Percentiles rank a stretch among this genome's conserved stretches.
Conservation (phyloP, 2,888 invertebrate species). For the Ophion obscuratus region DNA sequence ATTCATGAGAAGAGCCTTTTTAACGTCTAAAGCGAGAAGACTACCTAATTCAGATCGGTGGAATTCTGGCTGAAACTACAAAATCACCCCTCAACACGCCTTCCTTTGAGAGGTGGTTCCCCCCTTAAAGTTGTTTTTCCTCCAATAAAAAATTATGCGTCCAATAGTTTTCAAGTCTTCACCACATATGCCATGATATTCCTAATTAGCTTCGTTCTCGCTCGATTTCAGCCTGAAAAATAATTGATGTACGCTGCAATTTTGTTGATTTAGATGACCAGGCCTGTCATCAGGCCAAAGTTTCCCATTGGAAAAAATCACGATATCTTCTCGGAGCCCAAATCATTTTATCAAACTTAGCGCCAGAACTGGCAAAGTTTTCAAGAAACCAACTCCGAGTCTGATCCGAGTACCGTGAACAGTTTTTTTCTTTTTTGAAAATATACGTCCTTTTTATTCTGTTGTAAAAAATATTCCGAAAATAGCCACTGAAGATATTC, state of each 20-base stretch:
- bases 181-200: no score
- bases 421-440: background rate
- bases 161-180: no score
- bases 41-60: no score
- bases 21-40: no score
- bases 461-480: background rate
- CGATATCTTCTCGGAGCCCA: background rate
- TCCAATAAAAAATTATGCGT: no score
- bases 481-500: slow-evolving; percentile 7
- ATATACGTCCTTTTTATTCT: background rate
- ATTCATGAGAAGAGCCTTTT: no score
- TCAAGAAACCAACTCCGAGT: background rate
- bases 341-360: background rate
- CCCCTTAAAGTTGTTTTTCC: no score
- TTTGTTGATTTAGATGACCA: background rate
- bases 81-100: no score
- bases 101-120: no score
- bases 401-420: background rate
- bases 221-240: background rate
- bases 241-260: background rate
- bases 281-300: background rate
- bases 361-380: background rate
- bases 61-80: no score
- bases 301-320: background rate
- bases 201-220: background rate